These are phyloP conservation scores for Drosophila orena DNA, from an alignment of 1,140 invertebrate species.

Conservation along the genomic window DNA sequence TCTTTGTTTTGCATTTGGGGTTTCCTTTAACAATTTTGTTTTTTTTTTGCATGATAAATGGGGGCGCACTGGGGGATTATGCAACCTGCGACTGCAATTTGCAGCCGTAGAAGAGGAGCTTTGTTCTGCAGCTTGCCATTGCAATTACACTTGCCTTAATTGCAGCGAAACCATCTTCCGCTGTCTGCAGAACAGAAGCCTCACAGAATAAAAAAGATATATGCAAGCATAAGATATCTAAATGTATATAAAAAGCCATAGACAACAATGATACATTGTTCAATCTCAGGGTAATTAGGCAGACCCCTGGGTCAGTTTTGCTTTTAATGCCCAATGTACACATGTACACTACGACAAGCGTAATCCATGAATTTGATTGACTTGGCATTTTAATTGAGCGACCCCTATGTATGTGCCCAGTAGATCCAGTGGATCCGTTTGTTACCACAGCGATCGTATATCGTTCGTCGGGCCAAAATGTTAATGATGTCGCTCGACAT, in stretches of 20 bases:
- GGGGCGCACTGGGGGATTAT: constrained; percentile 50
- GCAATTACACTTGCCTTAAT: constrained; percentile 67
- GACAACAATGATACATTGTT: constrained; percentile 29
- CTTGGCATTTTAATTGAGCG: constrained; percentile 74
- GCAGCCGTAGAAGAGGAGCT: constrained; percentile 17
- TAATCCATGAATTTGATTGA: constrained; percentile 75
- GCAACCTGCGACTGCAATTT: constrained; percentile 53
- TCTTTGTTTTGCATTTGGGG: constrained; percentile 46
- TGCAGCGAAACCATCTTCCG: constrained; percentile 67
- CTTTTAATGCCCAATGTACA: constrained; percentile 43
- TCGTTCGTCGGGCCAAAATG: constrained; percentile 43
- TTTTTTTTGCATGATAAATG: constrained; percentile 61
- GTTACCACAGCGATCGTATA: constrained; percentile 53
- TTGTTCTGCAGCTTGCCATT: constrained; percentile 63
- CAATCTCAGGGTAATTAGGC: constrained; percentile 61
- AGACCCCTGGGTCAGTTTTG: neutral
- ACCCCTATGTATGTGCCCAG: constrained; percentile 52
- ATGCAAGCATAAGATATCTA: neutral
- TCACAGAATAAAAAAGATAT: constrained; percentile 12
- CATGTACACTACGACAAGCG: constrained; percentile 26
- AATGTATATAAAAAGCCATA: constrained; percentile 14
- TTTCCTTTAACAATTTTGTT: constrained; percentile 43
- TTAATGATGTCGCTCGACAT: constrained; percentile 70
- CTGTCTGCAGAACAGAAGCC: constrained; percentile 57
- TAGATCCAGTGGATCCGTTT: constrained; percentile 11